Base-by-base conservation (phyloP, 2,797 vertebrate genomes). In the Brachyalestes nurse region DNA sequence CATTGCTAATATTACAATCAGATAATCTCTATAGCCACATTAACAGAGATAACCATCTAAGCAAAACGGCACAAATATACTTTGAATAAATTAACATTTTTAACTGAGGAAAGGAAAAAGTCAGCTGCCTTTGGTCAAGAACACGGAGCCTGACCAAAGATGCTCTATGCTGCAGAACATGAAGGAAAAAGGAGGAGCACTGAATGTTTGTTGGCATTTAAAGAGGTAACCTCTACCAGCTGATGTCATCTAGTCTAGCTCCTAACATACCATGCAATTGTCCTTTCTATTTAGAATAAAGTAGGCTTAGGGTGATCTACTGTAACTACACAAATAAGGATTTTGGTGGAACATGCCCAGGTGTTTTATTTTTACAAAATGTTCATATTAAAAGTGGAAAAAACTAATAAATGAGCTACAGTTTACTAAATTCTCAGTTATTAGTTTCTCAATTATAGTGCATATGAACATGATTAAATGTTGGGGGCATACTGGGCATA, bases 21-120 rank as follows among this genome's bases (percentile, higher is more conserved):
- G 81, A 86, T 84, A 61, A 77, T 57, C 23, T 77, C 47, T 78
- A 82, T 57, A 74, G 80, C 49, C 79, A 86, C 69, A 62, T 69
- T 60, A 82, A 79, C 55, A 45, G 71, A 58, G 70, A 77, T 40
- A 76, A 74, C 77, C 47, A 81, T 40, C 75, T 67, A 82, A 74
- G 64, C 23, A 51, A 55, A 81, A 58, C 64, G 28, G 76, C 28
- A 81, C 28, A 78, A 38, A 82, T 53, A 78, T 47, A 66, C 34
- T 53, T 13, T 23, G 60, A 80, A 79, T 77, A 85, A 87, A 83
- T 85, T 62, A 82, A 75, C 64, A 82, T 19, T 19, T 16, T 21
- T 21, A 62, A 77, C 57, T 47, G 77, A 49, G 40, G 7, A 71
- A 65, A 7, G 16, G 64, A 38, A n/a, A 8, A 10, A n/a, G 34